phyloP scores from a whole-genome alignment of 2,888 invertebrate genomes.

The Drosophila bunnanda region DNA sequence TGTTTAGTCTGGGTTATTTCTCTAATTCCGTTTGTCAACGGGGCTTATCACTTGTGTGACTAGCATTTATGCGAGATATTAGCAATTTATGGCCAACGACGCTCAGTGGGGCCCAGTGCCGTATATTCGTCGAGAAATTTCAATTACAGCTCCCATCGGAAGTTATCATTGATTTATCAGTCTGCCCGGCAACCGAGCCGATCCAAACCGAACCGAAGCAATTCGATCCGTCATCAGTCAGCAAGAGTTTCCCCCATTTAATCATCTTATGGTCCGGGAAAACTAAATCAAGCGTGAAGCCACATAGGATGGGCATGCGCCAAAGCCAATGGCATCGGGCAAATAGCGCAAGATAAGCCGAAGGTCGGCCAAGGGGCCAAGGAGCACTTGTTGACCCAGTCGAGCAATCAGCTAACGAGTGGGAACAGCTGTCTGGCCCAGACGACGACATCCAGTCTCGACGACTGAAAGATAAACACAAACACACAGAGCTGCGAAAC shows the following conservation, averaged over 20 bases:
- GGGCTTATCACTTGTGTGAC: slow-evolving; percentile 29
- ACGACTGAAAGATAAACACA: slow-evolving; percentile 36
- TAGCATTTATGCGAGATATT: slow-evolving; percentile 12
- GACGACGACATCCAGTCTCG: slow-evolving; percentile 45
- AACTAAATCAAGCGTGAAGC: slow-evolving; percentile 31
- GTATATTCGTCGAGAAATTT: slow-evolving; percentile 25
- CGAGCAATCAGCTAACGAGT: slow-evolving; percentile 38
- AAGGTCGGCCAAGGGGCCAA: slow-evolving; percentile 11
- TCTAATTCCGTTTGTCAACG: slow-evolving; percentile 11
- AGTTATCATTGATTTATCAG: slow-evolving; percentile 47
- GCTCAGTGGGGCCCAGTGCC: slow-evolving; percentile 12
- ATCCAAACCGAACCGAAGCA: background rate
- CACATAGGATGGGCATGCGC: slow-evolving; percentile 26
- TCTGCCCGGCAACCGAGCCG: slow-evolving; percentile 11
- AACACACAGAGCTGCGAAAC: slow-evolving; percentile 1
- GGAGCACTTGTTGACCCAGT: slow-evolving; percentile 41
- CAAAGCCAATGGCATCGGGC: slow-evolving; percentile 39
- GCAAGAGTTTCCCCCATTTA: slow-evolving; percentile 1
- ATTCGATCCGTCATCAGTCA: background rate
- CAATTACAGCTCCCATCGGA: slow-evolving; percentile 32
- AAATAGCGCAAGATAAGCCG: slow-evolving; percentile 47
- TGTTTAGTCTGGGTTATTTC: slow-evolving; percentile 1
- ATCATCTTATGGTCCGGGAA: slow-evolving; percentile 17
- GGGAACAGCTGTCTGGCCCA: slow-evolving; percentile 40
- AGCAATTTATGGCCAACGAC: slow-evolving; percentile 22